Evolutionary conservation across 2,888 invertebrate species (phyloP).

Genomic region (Alloplasta piceator): DNA sequence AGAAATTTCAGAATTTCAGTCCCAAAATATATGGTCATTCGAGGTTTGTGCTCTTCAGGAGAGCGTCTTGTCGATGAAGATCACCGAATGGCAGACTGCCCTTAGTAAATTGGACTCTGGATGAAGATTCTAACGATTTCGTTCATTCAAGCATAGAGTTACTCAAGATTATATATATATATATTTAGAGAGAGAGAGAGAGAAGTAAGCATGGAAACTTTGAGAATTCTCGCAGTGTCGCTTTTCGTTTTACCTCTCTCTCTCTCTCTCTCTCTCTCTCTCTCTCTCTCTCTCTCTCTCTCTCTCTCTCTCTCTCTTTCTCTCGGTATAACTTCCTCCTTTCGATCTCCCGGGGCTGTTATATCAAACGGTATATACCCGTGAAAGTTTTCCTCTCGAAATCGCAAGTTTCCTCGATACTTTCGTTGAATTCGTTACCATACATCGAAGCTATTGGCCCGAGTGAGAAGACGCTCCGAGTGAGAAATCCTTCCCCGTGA

Average conservation of each 20-base stretch:
- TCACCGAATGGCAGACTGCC: neutral
- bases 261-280: neutral
- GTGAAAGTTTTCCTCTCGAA: slow-evolving; percentile 46
- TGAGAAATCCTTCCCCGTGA: slow-evolving; percentile 9
- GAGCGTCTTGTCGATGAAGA: slow-evolving; percentile 5
- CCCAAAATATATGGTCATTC: slow-evolving; percentile 14
- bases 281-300: neutral
- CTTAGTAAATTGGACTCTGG: slow-evolving; percentile 22
- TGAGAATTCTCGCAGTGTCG: slow-evolving; percentile 3
- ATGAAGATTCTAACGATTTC: slow-evolving; percentile 38
- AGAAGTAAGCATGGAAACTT: neutral
- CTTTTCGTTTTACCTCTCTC: slow-evolving; percentile 3
- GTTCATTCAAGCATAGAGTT: slow-evolving; percentile 7
- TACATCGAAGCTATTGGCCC: slow-evolving; percentile 28
- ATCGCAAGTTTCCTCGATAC: slow-evolving; percentile 41
- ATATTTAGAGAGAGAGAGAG: neutral
- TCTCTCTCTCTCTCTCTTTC: slow-evolving; percentile 19
- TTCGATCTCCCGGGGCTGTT: slow-evolving; percentile 26
- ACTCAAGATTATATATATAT: neutral
- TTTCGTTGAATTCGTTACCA: slow-evolving; percentile 53
- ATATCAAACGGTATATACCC: slow-evolving; percentile 32
- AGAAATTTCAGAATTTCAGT: neutral
- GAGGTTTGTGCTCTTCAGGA: neutral
- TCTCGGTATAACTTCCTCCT: neutral
- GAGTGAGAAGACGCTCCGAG: slow-evolving; percentile 6